A percentile compares a stretch with the other conserved stretches of the same genome.
phyloP scores from a whole-genome alignment of 2,888 invertebrate genomes.

The Drosophila austrosaltans region DNA sequence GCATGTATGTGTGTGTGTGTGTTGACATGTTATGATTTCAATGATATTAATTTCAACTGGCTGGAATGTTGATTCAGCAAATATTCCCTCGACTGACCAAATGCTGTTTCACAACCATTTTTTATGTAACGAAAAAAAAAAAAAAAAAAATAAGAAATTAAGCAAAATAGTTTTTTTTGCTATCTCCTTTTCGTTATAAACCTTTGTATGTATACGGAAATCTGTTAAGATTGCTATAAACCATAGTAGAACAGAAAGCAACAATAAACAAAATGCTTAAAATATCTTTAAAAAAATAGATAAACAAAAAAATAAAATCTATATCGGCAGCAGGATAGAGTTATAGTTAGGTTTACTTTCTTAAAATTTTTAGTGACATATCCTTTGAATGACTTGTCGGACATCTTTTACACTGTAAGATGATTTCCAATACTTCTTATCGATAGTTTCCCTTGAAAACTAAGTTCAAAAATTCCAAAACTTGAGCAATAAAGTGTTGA shows the following conservation, averaged over 20 bases:
- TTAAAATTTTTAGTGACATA: too few relatives aligned
- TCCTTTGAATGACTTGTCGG: too few relatives aligned
- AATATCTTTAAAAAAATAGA: too few relatives aligned
- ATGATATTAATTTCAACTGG: constrained; percentile 61
- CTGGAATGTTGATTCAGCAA: constrained; percentile 31
- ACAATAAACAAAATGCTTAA: too few relatives aligned
- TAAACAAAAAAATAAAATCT: too few relatives aligned
- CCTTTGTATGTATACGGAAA: background rate
- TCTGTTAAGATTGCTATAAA: constrained; percentile 1
- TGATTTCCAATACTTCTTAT: too few relatives aligned
- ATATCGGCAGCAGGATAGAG: too few relatives aligned
- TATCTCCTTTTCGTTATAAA: background rate
- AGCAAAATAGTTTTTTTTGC: background rate
- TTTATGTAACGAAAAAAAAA: background rate
- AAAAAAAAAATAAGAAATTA: background rate
- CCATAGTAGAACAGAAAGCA: background rate
- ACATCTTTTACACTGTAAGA: too few relatives aligned
- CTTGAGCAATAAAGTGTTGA: too few relatives aligned
- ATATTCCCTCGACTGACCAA: constrained; percentile 24
- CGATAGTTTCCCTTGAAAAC: too few relatives aligned
- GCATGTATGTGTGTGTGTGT: constrained; percentile 44
- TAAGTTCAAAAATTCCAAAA: too few relatives aligned
- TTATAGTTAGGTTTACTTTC: too few relatives aligned
- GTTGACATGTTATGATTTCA: constrained; percentile 74
- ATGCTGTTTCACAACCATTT: constrained; percentile 12